Evolutionary conservation across 2,797 vertebrate genomes (phyloP).

Genomic region (Lindbergichthys nudifrons): DNA sequence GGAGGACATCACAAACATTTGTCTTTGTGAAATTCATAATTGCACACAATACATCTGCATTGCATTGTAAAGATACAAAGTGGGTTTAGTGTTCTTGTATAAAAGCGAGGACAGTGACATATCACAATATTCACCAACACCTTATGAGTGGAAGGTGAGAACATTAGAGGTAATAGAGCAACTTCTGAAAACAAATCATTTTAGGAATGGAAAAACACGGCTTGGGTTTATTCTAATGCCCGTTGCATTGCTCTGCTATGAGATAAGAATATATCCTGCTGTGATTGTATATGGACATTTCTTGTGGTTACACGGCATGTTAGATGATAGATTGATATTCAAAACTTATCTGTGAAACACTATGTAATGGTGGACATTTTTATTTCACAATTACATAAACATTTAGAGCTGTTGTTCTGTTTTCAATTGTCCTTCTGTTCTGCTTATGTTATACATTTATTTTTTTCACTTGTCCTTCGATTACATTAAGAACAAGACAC

Average conservation of each 20-base stretch:
- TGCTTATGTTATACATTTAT: constrained; percentile 23
- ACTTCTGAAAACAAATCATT: constrained; percentile 49
- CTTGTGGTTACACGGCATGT: constrained; percentile 30
- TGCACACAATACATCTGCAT: background rate
- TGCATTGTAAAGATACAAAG: background rate
- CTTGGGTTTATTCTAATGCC: constrained; percentile 36
- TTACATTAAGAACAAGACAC: constrained; percentile 23
- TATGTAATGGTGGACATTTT: constrained; percentile 40
- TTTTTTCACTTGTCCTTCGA: constrained; percentile 26
- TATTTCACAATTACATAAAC: constrained; percentile 41
- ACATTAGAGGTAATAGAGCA: constrained; percentile 31
- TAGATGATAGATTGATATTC: constrained; percentile 64
- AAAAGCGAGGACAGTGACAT: constrained; percentile 2
- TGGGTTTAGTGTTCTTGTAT: background rate
- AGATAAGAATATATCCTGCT: constrained; percentile 43
- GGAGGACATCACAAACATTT: constrained; percentile 26
- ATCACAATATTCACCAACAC: constrained; percentile 10
- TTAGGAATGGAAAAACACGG: constrained; percentile 45
- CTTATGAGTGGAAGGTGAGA: constrained; percentile 31
- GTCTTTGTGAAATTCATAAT: background rate
- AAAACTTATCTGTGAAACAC: constrained; percentile 49
- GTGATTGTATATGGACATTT: constrained; percentile 34
- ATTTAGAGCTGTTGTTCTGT: constrained; percentile 20
- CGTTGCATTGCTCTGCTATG: constrained; percentile 11
- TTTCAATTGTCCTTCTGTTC: constrained; percentile 7